Evolutionary conservation across 2,797 vertebrate species (phyloP).

Genomic region (Girardinus metallicus): DNA sequence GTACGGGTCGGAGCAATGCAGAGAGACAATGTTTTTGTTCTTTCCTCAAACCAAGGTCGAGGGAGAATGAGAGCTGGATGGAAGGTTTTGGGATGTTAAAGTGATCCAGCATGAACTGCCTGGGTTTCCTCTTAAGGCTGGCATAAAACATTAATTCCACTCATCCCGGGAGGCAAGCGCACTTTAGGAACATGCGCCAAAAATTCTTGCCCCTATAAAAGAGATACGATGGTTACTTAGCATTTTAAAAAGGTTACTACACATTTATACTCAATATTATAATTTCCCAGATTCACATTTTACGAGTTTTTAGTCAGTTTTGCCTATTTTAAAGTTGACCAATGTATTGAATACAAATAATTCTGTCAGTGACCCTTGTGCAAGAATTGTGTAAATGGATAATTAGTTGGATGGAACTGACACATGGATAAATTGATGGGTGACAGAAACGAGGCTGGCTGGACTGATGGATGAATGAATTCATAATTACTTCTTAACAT

Average conservation of each 20-base stretch:
- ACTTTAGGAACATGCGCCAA: not conserved
- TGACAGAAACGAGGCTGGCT: not conserved
- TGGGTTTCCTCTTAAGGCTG: conserved; percentile 13
- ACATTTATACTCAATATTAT: not conserved
- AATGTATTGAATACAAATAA: not conserved
- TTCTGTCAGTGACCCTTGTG: not conserved
- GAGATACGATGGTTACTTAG: not conserved
- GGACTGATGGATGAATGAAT: not conserved
- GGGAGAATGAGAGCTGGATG: conserved; percentile 33
- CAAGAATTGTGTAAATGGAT: not conserved
- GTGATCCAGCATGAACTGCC: conserved; percentile 33
- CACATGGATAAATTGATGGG: not conserved
- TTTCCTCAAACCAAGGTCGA: conserved; percentile 62
- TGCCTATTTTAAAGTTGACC: not conserved
- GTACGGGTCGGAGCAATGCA: conserved; percentile 49
- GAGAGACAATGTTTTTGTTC: conserved; percentile 48
- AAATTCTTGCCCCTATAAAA: not conserved
- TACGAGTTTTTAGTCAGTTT: not conserved
- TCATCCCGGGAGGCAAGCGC: not conserved
- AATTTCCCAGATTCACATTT: not conserved
- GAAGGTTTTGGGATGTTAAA: conserved; percentile 5
- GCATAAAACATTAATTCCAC: conserved; percentile 21
- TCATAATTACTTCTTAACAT: not conserved
- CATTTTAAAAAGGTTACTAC: not conserved
- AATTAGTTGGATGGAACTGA: not conserved